A percentile compares a stretch with the other conserved stretches of the same genome.
These are phyloP conservation scores for Zapus hudsonius DNA, from an alignment of 2,113 vertebrate species.

Conservation along the genomic window DNA sequence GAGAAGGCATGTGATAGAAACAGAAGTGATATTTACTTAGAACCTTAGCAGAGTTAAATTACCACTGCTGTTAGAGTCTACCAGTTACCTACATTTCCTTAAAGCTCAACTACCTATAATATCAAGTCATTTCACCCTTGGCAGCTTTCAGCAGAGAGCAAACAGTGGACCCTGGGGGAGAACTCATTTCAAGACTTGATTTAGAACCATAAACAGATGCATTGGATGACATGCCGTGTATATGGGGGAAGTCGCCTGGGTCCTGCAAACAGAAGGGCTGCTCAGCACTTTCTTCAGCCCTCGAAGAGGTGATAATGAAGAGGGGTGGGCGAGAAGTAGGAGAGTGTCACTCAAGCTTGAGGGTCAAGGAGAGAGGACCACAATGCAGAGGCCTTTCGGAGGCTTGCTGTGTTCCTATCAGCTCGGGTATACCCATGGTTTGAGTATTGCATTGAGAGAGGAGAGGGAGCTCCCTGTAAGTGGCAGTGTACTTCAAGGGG, in stretches of 20 bases:
- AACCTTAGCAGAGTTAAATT: neutral
- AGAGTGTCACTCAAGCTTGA: neutral
- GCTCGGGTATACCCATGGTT: neutral
- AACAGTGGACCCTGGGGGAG: neutral
- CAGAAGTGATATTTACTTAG: neutral
- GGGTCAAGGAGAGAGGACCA: neutral
- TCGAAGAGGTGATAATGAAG: conserved; percentile 8
- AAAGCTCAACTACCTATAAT: neutral
- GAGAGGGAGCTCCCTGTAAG: neutral
- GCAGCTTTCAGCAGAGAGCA: neutral
- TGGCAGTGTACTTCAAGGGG: neutral
- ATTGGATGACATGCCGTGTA: neutral
- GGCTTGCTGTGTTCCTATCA: neutral
- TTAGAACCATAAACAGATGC: neutral
- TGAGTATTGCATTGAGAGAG: neutral
- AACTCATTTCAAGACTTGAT: neutral
- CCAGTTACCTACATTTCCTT: neutral
- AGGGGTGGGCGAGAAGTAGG: neutral
- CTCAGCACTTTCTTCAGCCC: neutral
- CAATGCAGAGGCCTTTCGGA: neutral
- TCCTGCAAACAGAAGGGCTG: neutral
- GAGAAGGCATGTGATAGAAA: neutral
- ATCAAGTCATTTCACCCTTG: neutral
- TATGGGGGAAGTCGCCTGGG: neutral
- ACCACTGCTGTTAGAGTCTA: neutral